Evolutionary conservation across 2,797 vertebrate species (phyloP), one percentile per base, ranked within the genome.

Genomic region (Catharus ustulatus): DNA sequence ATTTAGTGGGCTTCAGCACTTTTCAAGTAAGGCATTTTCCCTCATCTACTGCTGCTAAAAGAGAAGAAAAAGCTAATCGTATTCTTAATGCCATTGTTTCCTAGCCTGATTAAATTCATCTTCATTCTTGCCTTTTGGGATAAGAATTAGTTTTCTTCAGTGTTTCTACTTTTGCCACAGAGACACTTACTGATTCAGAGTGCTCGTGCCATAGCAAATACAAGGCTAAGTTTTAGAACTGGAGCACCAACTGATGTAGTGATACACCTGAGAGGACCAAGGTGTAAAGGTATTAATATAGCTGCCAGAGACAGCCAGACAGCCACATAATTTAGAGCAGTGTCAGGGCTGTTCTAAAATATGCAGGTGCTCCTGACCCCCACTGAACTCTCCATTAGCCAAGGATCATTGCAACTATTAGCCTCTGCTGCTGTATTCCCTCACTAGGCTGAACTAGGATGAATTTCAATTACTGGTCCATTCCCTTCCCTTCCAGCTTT

Each of bases 331-430:
- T 93, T 93, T 73, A 96, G 32, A 92, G 74, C 26, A 75, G 69
- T 86, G 80, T 89, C 85, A 90, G 71, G 43, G 63, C 77, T 91
- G 61, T 49, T 96, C 85, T 95, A 96, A 96, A 95, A 94, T 93
- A 96, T 82, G 87, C 93, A 95, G 94, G 96, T 97, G 90, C 80
- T 91, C 90, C 61, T 84, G 93, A 94, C 93, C 94, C 80, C 64
- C 67, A 49, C n/a, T 71, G 80, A 95, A 95, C 90, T 90, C 74
- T 87, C 71, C 86, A 97, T 95, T 94, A 97, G 95, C 78, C 84
- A 97, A 96, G 94, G 94, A 96, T 96, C 95, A 95, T 84, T 94
- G 94, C 86, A 91, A 94, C 93, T 91, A 96, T 97, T 96, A 96
- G 96, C 94, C 94, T 91, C 93, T 90, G 94, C 81, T 10, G 74